Evolutionary conservation across 2,113 vertebrate genomes (phyloP).

Genomic region (Ageneiosus marmoratus): DNA sequence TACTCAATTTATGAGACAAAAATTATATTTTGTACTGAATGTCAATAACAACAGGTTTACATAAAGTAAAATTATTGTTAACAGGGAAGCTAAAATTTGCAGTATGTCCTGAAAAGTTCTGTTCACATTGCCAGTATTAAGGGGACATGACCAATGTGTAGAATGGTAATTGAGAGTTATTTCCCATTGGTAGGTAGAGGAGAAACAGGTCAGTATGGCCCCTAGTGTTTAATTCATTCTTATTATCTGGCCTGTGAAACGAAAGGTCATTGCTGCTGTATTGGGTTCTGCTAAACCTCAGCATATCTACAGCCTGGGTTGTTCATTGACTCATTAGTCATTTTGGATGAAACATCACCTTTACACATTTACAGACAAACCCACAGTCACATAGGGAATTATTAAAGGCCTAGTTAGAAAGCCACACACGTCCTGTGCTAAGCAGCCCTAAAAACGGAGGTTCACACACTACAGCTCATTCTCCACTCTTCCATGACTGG

Average conservation of each 20-base stretch:
- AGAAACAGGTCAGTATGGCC: constrained; percentile 39
- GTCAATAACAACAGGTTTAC: not conserved
- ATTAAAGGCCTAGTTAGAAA: constrained; percentile 46
- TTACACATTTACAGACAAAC: constrained; percentile 23
- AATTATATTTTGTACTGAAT: not conserved
- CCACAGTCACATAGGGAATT: constrained; percentile 44
- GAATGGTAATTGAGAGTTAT: constrained; percentile 13
- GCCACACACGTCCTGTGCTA: constrained; percentile 48
- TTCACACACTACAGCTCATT: constrained; percentile 35
- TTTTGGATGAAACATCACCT: constrained; percentile 15
- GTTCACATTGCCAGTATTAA: not conserved
- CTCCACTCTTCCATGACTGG: constrained; percentile 46
- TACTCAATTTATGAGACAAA: not conserved
- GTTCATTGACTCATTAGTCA: constrained; percentile 23
- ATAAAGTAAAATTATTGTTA: constrained; percentile 1
- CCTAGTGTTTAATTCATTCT: constrained; percentile 50
- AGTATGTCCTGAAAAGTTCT: not conserved
- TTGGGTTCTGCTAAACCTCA: constrained; percentile 10
- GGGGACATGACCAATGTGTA: constrained; percentile 14
- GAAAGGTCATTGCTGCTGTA: constrained; percentile 46
- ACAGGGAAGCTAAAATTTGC: constrained; percentile 21
- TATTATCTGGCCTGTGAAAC: constrained; percentile 49
- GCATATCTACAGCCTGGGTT: not conserved
- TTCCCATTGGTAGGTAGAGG: constrained; percentile 30
- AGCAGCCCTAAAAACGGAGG: constrained; percentile 38